Conservation (phyloP, 30 jellyfish, hydroid and myxozoan genomes). For the Aurelia sp. region DNA sequence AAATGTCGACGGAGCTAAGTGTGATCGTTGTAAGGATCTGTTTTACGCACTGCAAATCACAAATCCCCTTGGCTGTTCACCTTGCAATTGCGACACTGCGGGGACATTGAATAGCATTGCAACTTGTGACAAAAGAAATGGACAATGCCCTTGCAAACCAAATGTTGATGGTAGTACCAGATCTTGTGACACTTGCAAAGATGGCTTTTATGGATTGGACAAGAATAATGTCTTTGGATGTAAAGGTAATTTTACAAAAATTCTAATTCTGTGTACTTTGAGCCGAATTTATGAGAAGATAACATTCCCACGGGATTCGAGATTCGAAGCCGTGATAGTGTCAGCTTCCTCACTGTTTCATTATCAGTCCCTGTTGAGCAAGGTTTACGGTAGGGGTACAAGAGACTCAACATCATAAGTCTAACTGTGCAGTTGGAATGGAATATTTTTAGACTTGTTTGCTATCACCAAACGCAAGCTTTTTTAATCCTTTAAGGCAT, state of each 20-base stretch:
- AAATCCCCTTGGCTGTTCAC: slow-evolving; percentile 78
- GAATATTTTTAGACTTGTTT: no score
- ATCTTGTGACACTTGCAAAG: slow-evolving; percentile 80
- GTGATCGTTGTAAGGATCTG: slow-evolving; percentile 74
- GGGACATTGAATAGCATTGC: slow-evolving; percentile 81
- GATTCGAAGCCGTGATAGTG: no score
- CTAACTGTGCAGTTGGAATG: no score
- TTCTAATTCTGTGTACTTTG: background rate
- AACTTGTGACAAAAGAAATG: slow-evolving; percentile 56
- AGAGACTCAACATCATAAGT: no score
- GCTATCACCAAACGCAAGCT: no score
- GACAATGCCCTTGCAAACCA: slow-evolving; percentile 80
- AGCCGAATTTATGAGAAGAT: no score
- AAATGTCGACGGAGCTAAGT: slow-evolving; percentile 63
- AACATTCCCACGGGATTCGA: no score
- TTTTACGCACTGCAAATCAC: slow-evolving; percentile 45
- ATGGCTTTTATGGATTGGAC: slow-evolving; percentile 67
- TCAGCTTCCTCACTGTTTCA: no score
- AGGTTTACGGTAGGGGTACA: no score
- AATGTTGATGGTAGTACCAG: slow-evolving; percentile 43
- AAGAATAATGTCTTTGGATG: slow-evolving; percentile 66
- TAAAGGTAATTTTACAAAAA: slow-evolving; percentile 41
- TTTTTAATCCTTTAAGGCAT: no score
- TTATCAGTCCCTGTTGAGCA: no score
- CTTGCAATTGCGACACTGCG: slow-evolving; percentile 71